Base-by-base conservation (phyloP, 2,888 invertebrate genomes). In the Lasioglossum morio region DNA sequence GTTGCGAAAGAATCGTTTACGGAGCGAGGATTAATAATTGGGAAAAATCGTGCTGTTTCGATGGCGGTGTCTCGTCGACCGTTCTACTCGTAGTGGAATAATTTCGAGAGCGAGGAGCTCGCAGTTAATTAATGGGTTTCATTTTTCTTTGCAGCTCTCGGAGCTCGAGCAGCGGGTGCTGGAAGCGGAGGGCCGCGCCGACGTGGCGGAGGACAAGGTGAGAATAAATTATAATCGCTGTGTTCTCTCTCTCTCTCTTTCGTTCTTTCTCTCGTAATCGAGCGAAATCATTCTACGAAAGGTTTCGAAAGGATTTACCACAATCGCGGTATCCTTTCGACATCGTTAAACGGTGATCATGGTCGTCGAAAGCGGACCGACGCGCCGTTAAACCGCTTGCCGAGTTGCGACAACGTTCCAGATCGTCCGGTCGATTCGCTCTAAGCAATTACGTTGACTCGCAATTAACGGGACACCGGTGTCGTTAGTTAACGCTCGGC, bases 161-260 rank as follows among this genome's bases (percentile, higher is more conserved):
- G 98, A 99, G 96, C 96, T 99, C 96, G 98, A 99, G 96, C 98
- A 98, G 95, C 97, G 98, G 93, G 98, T 98, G 95, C 96, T 98
- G 95, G 98, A 98, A 95, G 98, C 98, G 92, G 99, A 99, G 96
- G 97, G 98, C 93, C 96, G 98, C 93, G 98, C 98, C 78, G 98
- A 98, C 95, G 98, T 98, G 95, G 98, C 99, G 88, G 98, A 99
- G 96, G 98, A 98, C 96, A 98, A 98, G 98, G 99, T 99, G 96
- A 96, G 95, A 87, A 87, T 87, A 81, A 83, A 86, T 86, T 86
- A 81, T 72, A 63, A 57, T 73, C 53, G 27, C 74, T 40, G 63
- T 19, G 66, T 69, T 82, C 69, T 79, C n/a, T 40, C 23, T 79
- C 23, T 48, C 8, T 23, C 19, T 48, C n/a, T n/a, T n/a, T n/a